Evolutionary conservation across 2,797 vertebrate genomes (phyloP), one percentile per base, ranked within the genome.

Genomic region (Emydoidea blandingii): DNA sequence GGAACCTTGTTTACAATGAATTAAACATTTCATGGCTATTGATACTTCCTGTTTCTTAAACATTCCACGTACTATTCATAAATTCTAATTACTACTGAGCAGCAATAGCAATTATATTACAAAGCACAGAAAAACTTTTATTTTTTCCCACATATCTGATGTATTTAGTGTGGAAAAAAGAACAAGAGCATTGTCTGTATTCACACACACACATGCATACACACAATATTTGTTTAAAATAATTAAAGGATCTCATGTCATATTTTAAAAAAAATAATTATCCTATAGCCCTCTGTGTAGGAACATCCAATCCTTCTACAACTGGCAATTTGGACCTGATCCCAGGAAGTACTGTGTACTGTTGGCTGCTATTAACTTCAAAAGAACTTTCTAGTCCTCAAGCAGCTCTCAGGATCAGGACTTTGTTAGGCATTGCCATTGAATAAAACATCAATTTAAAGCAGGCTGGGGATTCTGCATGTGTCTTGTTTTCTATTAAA

Each of bases 381-480:
- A 92, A 7, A 49, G 88, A 1, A 86, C 18, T 50, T 80, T 81
- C 62, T 82, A 11, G 29, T 23, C 21, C 83, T 88, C 81, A 5
- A 68, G 18, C 4, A 19, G 10, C 50, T 52, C 10, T 50, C 59
- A 44, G 88, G 56, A 81, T 83, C 2, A 27, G 86, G 92, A 78
- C 93, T 91, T 87, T 37, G 54, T 16, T 56, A 79, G 81, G n/a
- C 65, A 78, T 7, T 2, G 56, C 10, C 37, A 65, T 0, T 52
- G 85, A 92, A 52, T 37, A 65, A 86, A 97, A 50, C 14, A 74
- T 1, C 0, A 44, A 52, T 59, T 91, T 76, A 84, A 89, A 86
- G 23, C 52, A 88, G 52, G 23, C 79, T 81, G n/a, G 44, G 86
- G 81, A 88, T 14, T 16, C 5, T 57, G 34, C 47, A 29, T 41